Conservation (phyloP, 2,797 vertebrate genomes). For the Heliangelus exortis region DNA sequence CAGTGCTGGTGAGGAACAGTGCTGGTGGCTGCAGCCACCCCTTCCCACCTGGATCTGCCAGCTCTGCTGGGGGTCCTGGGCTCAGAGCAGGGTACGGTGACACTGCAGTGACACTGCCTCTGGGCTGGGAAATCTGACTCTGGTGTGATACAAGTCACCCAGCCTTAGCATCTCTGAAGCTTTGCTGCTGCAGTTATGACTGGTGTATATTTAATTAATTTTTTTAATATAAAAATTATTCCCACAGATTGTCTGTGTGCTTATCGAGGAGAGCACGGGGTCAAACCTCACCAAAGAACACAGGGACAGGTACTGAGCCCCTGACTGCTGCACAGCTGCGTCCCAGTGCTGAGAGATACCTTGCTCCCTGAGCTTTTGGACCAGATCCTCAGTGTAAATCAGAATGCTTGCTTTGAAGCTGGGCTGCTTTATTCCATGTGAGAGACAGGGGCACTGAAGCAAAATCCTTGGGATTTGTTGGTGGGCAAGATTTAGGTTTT, state of each 20-base stretch:
- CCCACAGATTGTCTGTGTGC: not conserved
- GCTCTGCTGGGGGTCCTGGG: not conserved
- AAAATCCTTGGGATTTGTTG: not conserved
- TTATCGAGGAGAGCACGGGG: not conserved
- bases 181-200: not conserved
- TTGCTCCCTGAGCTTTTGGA: not conserved
- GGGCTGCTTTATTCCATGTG: not conserved
- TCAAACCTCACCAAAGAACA: not conserved
- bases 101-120: not conserved
- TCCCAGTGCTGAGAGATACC: accelerated
- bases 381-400: not conserved
- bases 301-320: not conserved
- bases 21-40: accelerated
- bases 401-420: not conserved
- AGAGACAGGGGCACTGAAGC: not conserved
- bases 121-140: not conserved
- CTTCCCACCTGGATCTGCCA: not conserved
- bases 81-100: not conserved
- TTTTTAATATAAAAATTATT: not conserved
- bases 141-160: not conserved
- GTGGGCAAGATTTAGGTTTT: not conserved
- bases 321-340: not conserved
- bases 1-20: not conserved
- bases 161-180: not conserved
- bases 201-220: no score